Percentiles rank a stretch among this genome's conserved stretches.
phyloP scores from a whole-genome alignment of 2,888 invertebrate species.

The Leptopilina drosophilae region DNA sequence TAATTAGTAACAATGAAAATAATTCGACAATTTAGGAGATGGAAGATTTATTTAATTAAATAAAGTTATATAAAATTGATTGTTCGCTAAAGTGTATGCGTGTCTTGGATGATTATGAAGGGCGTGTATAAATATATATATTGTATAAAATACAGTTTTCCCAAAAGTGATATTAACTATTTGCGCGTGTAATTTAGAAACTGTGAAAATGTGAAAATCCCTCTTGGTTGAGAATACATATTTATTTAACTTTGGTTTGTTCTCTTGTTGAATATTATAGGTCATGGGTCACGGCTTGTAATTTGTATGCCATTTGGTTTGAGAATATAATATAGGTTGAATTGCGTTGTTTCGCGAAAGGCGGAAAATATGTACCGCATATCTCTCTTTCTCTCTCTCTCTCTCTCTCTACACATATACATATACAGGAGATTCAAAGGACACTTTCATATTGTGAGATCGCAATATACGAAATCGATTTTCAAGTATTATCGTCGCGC shows the following conservation, averaged over 20 bases:
- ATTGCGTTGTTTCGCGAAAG: background rate
- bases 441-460: conserved; percentile 4
- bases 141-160: background rate
- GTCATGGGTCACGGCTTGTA: background rate
- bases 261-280: background rate
- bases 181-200: background rate
- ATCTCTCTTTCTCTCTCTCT: no score
- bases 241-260: conserved; percentile 23
- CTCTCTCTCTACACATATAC: no score
- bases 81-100: no score
- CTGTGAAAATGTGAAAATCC: background rate
- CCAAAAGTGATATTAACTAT: conserved; percentile 6
- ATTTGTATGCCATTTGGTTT: conserved; percentile 15
- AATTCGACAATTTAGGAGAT: no score
- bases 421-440: background rate
- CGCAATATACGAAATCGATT: conserved; percentile 7
- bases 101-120: background rate
- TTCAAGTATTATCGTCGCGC: background rate
- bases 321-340: conserved; percentile 1
- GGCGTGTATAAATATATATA: background rate
- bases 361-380: conserved; percentile 15
- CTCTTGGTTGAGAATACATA: background rate
- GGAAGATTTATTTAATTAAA: no score
- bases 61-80: no score
- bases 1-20: no score